Evolutionary conservation across 1,140 invertebrate genomes (phyloP).

Genomic region (Zaprionus africanus): DNA sequence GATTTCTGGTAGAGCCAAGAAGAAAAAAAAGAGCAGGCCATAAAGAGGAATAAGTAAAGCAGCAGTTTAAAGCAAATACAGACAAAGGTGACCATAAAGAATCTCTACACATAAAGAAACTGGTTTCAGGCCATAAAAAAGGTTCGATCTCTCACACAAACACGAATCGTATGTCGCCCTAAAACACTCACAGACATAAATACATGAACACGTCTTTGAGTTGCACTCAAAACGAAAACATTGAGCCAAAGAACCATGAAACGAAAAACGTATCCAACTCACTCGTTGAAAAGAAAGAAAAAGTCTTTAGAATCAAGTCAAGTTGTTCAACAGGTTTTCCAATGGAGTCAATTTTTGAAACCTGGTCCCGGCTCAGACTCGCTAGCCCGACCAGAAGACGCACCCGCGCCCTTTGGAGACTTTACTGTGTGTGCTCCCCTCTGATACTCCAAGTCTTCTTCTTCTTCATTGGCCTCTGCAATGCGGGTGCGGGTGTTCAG

Average conservation of each 20-base stretch:
- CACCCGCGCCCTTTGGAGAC: constrained; percentile 25
- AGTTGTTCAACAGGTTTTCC: constrained; percentile 76
- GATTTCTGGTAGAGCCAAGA: constrained; percentile 59
- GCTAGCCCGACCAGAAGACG: neutral
- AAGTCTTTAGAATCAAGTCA: constrained; percentile 80
- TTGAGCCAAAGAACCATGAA: constrained; percentile 5
- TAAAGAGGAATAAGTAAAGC: constrained; percentile 33
- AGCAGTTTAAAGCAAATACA: constrained; percentile 64
- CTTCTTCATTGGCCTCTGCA: neutral
- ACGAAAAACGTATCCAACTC: constrained; percentile 49
- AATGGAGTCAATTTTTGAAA: constrained; percentile 30
- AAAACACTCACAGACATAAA: constrained; percentile 11
- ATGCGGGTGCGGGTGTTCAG: constrained; percentile 48
- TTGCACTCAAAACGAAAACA: constrained; percentile 34
- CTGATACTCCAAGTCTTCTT: neutral
- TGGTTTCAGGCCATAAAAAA: constrained; percentile 53
- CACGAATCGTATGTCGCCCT: constrained; percentile 56
- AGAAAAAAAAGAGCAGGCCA: neutral
- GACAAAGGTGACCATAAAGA: constrained; percentile 59
- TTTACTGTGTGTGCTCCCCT: neutral
- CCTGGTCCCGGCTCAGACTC: constrained; percentile 22
- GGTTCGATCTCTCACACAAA: constrained; percentile 53
- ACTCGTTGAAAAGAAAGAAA: constrained; percentile 74
- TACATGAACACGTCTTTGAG: constrained; percentile 29
- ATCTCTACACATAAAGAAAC: constrained; percentile 70